Base-by-base conservation (phyloP, 2,888 invertebrate species). In the Ochropleura plecta region DNA sequence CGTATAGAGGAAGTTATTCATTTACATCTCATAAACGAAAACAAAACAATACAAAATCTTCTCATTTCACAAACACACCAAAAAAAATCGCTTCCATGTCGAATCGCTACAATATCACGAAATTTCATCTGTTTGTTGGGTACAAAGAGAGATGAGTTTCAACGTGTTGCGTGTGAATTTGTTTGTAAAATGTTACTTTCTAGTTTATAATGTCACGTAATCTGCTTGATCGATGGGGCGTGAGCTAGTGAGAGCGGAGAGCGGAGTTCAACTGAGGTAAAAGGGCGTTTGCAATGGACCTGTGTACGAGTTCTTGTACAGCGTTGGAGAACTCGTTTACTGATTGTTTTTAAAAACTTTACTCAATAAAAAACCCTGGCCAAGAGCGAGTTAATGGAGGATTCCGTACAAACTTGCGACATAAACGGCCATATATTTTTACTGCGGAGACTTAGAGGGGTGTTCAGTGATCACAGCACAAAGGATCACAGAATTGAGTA, bases 141-240 rank as follows among this genome's bases (percentile, higher is more conserved):
- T 30, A 81, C 74, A 83, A 73, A 84, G 83, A 55, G 83, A 83
- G 78, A 82, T 80, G 76, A 78, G 85, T 85, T 75, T 77, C 76
- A 80, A 79, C 72, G 70, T 42, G 82, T 83, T 82, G 78, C 84
- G 85, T 87, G 84, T 81, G 80, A 86, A 88, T 85, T 87, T 86
- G 74, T 78, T 81, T 69, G 76, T 53, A 80, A 87, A 84, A 85
- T 82, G 76, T 63, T 73, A 83, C 84, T 88, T 89, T 88, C 88
- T 86, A 80, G 78, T 72, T 76, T 64, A 82, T 88, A 85, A 90
- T 85, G 86, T 84, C 88, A 84, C 77, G 86, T 87, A 90, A 90
- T 89, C 88, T 83, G 84, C 74, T 78, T 70, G 79, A 86, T 86
- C 78, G 76, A 73, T 70, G 65, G 42, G 59, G 60, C 82, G 83